Conservation (phyloP, 2,113 vertebrate species). For the Ceyx margarethae region DNA sequence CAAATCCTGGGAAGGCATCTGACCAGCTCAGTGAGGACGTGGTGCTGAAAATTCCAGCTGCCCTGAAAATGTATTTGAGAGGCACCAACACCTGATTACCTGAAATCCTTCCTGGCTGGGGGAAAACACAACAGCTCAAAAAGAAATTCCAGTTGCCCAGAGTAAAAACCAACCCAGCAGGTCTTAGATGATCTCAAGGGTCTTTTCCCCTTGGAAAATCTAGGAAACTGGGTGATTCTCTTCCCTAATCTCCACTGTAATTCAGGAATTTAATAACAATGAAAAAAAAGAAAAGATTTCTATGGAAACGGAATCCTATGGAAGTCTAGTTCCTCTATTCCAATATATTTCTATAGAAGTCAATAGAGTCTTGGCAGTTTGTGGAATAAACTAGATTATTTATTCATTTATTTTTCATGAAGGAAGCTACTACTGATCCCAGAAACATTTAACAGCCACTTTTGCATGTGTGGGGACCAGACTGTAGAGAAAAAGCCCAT, state of each 20-base stretch:
- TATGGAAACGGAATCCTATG: background rate
- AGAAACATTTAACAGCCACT: background rate
- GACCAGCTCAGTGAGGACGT: fast-evolving
- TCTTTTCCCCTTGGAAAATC: no score
- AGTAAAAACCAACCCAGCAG: background rate
- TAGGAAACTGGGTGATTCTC: no score
- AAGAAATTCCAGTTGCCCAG: background rate
- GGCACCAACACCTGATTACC: background rate
- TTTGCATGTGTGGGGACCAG: background rate
- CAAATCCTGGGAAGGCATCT: background rate
- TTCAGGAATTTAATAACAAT: background rate
- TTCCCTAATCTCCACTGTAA: background rate
- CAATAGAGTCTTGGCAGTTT: background rate
- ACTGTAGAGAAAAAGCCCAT: background rate
- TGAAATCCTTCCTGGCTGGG: background rate
- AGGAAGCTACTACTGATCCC: background rate
- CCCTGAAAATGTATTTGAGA: background rate
- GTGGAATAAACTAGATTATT: background rate
- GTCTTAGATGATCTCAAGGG: background rate
- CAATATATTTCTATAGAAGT: background rate
- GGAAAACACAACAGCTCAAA: background rate
- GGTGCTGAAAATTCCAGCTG: background rate
- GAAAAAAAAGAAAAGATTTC: background rate
- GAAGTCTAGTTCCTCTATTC: background rate
- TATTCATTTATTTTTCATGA: background rate